Evolutionary conservation across 2,888 invertebrate species (phyloP), one percentile per base, ranked within the genome.

Genomic region (Argyresthia albistria): DNA sequence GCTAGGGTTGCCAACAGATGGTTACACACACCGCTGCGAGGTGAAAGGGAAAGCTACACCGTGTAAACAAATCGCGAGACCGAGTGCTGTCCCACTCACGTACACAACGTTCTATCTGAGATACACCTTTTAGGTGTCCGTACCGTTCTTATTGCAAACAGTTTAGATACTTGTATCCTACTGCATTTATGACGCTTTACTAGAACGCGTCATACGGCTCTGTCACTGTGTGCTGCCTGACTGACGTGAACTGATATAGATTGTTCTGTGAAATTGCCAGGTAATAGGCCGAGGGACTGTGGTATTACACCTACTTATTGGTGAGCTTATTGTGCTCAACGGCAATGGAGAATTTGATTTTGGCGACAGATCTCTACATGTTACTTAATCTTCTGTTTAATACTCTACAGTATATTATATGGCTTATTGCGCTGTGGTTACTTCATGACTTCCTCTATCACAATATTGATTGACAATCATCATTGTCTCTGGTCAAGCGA

Each of bases 181-280:
- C 25, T 25, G 25, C 25, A 25, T 2, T 25, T 25, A 6, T 25
- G 25, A 4, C 25, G 25, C 25, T 25, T 25, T 25, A 25, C 25
- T 25, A 25, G 25, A 25, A 25, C 25, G 25, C 25, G 25, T 4
- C 25, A 25, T 25, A 25, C 67, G 70, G 75, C 80, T 80, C 76
- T 77, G 80, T 78, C 78, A 72, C 72, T 80, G 83, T 83, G 83
- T 84, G 84, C 79, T 69, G 77, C 77, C 70, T 35, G 76, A 69
- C 70, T 35, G 76, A 69, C 76, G 70, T 76, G 75, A 74, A 70
- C 73, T 76, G 71, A 78, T 74, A 82, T 82, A 80, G 81, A 82
- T 83, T 84, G 82, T 83, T 83, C 86, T 81, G 84, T 84, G 83
- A 86, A 86, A 86, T 87, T 86, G 84, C 81, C 86, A 87, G 87